Base-by-base conservation (phyloP, 2,797 vertebrate species). In the Hemibagrus guttatus region DNA sequence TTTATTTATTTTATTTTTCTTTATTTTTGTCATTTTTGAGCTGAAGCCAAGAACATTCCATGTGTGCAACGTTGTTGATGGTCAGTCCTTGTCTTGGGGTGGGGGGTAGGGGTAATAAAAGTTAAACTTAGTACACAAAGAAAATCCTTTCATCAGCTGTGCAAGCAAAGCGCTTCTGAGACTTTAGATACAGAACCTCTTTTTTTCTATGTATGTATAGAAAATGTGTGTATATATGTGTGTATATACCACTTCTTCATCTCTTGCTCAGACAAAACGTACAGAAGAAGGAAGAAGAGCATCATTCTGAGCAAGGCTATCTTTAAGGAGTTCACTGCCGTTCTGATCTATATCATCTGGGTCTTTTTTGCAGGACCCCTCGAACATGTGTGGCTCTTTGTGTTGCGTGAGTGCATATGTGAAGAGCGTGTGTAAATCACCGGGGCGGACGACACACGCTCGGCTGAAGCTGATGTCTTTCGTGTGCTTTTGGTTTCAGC, bases 21-120 rank as follows among this genome's bases (percentile, higher is more conserved):
- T 54, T 56, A 4, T 28, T 1, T 54, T 56, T 54, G 56, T 81
- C 35, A 46, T 63, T 63, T 35, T 42, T 81, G 58, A 63, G 35
- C 23, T 23, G 1, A 86, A 21, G 95, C 94, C 94, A 95, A 95
- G 95, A 95, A 95, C 95, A 95, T 95, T 96, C 95, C 92, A 93
- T 95, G 94, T 95, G 94, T 93, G 91, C 13, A 46, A 12, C 14
- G 7, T 4, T 79, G 31, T 59, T 16, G 78, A 79, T 59, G 31
- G 78, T 61, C 58, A 61, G 3, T 75, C 54, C 39, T 31, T 28
- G 35, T 39, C n/a, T 61, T 46, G 58, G 35, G 35, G 31, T 39
- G 31, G 13, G 5, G 0, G 54, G 26, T n/a, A n/a, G n/a, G 26
- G n/a, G 28, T 80, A n/a, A 59, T 79, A 79, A 79, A 39, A 61